Evolutionary conservation across 2,113 vertebrate genomes (phyloP), one percentile per base, ranked within the genome.

Genomic region (Phylloscopus whistleri): DNA sequence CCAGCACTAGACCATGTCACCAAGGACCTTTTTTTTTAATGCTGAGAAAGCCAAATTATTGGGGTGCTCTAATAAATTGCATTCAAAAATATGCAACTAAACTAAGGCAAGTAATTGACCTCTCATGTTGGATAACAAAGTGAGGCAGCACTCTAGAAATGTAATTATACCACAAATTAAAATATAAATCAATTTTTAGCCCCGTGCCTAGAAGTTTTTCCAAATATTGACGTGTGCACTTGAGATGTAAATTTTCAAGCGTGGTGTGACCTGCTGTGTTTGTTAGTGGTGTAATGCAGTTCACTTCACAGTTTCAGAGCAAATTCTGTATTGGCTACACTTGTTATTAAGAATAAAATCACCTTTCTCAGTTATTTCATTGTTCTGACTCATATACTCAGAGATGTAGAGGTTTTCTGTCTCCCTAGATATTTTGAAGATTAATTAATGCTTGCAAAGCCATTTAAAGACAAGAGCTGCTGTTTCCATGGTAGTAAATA

Each of bases 241-340:
- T 79, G n/a, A 66, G 24, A 12, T 33, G 6, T 9, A 49, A 69
- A 10, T 48, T 66, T 74, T 11, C 4, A 9, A 82, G 46, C 44
- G 28, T 58, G 66, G 37, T 10, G 9, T 1, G 3, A 43, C 30
- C 37, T 64, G 13, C 39, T 69, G 17, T 7, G 9, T 20, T 6
- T 0, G 0, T 39, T 51, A 59, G 9, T 33, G 46, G 7, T 37
- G 13, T 43, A 62, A 76, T 23, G 39, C 41, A 72, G 26, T 23
- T 83, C 30, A 59, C 13, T 49, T 66, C 33, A 26, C 7, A 55
- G 9, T 55, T 56, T 55, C 43, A 81, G 59, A 77, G 27, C 6
- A 46, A 48, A 37, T 66, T 90, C 24, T 84, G 5, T 49, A 13
- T 43, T 83, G 43, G 15, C 16, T 41, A 3, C 12, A 41, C 17